phyloP scores from a whole-genome alignment of 2,888 invertebrate genomes.

The Spisula subtruncata region DNA sequence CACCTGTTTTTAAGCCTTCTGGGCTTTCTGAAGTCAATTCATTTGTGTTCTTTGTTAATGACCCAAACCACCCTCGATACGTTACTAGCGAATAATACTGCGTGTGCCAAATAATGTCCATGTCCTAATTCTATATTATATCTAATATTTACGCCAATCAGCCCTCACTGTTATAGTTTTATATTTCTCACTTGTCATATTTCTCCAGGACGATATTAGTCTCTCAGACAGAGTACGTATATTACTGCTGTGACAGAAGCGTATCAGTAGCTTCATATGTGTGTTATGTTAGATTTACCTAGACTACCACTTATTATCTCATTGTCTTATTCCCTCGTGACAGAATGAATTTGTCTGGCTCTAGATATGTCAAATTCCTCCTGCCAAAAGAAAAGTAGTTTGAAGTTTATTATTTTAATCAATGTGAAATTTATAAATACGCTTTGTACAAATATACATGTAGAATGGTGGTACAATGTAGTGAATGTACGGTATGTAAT shows the following conservation, averaged over 20 bases:
- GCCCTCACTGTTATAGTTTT: no score
- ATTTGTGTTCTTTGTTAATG: no score
- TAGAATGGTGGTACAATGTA: no score
- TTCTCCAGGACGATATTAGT: not conserved
- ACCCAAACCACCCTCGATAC: no score
- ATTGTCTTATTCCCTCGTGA: not conserved
- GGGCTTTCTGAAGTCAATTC: no score
- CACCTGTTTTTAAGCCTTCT: no score
- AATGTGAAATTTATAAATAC: no score
- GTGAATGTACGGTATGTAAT: no score
- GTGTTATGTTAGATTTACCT: not conserved
- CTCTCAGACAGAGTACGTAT: not conserved
- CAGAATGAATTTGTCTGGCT: constrained; percentile 7
- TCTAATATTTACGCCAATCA: no score
- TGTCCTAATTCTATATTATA: not conserved
- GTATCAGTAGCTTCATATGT: not conserved
- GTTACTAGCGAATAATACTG: no score
- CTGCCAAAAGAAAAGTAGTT: not conserved
- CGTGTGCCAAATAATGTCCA: no score
- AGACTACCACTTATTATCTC: not conserved
- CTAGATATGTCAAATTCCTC: not conserved
- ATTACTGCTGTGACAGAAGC: not conserved
- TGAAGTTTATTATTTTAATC: not conserved
- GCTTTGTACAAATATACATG: no score
- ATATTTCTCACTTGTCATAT: constrained; percentile 9